These are phyloP conservation scores for Ceratosolen fusciceps DNA, from an alignment of 1,140 invertebrate species.

Conservation along the genomic window DNA sequence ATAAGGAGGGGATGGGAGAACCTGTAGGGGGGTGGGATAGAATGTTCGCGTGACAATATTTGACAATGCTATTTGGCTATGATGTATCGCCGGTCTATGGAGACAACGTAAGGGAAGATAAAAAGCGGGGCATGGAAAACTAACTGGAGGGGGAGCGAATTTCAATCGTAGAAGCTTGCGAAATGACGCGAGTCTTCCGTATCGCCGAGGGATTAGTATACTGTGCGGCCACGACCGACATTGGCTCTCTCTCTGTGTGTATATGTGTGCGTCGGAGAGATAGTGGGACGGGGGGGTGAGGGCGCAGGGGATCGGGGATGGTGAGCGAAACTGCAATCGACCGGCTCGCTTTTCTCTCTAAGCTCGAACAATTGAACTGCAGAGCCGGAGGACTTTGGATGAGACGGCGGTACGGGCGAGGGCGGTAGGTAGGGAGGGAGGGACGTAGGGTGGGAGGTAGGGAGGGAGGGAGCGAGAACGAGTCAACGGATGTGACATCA, in stretches of 20 bases:
- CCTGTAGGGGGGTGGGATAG: no score
- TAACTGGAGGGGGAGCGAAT: conserved; percentile 34
- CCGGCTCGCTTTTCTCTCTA: conserved; percentile 38
- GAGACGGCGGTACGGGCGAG: background rate
- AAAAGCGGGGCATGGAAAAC: conserved; percentile 35
- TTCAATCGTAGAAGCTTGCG: conserved; percentile 43
- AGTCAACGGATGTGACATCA: conserved; percentile 68
- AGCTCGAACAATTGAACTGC: conserved; percentile 38
- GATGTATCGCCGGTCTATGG: background rate
- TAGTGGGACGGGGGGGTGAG: no score
- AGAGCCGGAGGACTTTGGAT: background rate
- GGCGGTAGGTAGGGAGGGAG: no score
- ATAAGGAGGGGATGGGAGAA: no score
- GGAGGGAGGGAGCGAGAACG: conserved; percentile 41
- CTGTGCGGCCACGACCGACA: no score
- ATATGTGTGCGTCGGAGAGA: no score
- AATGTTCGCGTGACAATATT: background rate
- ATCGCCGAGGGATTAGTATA: conserved; percentile 9
- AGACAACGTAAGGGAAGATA: background rate
- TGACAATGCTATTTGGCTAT: background rate
- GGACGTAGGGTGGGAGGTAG: no score
- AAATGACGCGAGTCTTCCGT: background rate
- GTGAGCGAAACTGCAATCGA: conserved; percentile 46
- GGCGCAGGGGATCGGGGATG: conserved; percentile 1
- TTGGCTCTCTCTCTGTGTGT: no score